These are phyloP conservation scores for Antennarius striatus DNA, from an alignment of 2,113 vertebrate species.

Conservation along the genomic window DNA sequence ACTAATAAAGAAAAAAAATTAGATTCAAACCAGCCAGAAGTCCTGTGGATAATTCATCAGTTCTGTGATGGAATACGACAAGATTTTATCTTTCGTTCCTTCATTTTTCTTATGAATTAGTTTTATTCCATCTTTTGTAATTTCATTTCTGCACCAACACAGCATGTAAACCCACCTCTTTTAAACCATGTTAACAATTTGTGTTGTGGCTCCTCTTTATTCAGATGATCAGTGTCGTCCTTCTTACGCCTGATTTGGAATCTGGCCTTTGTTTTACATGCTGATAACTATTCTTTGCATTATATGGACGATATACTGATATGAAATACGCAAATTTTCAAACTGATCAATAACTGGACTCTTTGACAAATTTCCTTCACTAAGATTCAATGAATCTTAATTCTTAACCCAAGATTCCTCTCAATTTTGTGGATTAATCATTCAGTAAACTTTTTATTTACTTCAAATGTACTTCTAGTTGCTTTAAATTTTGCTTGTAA, in stretches of 20 bases:
- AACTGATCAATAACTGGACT: too few relatives aligned
- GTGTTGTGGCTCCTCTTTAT: not conserved
- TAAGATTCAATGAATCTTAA: too few relatives aligned
- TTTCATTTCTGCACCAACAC: conserved; percentile 25
- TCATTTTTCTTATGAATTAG: conserved; percentile 13
- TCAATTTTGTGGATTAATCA: conserved; percentile 59
- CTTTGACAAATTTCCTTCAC: too few relatives aligned
- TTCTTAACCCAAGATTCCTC: conserved; percentile 24
- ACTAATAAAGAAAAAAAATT: conserved; percentile 60
- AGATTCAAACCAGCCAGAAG: conserved; percentile 33
- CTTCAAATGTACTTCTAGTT: conserved; percentile 66
- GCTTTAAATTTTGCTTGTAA: conserved; percentile 69
- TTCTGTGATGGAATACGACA: conserved; percentile 34
- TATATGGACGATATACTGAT: too few relatives aligned
- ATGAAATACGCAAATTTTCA: too few relatives aligned
- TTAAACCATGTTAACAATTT: conserved; percentile 24
- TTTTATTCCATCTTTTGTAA: conserved; percentile 24
- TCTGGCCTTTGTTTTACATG: too few relatives aligned
- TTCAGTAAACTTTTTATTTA: conserved; percentile 72
- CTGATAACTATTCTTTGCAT: too few relatives aligned
- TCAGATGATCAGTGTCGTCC: too few relatives aligned
- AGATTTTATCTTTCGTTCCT: conserved; percentile 25
- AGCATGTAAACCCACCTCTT: conserved; percentile 9
- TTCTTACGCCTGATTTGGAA: too few relatives aligned
- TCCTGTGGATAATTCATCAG: conserved; percentile 46